phyloP scores from a whole-genome alignment of 2,888 invertebrate species.

The Brachyopa scutellaris region DNA sequence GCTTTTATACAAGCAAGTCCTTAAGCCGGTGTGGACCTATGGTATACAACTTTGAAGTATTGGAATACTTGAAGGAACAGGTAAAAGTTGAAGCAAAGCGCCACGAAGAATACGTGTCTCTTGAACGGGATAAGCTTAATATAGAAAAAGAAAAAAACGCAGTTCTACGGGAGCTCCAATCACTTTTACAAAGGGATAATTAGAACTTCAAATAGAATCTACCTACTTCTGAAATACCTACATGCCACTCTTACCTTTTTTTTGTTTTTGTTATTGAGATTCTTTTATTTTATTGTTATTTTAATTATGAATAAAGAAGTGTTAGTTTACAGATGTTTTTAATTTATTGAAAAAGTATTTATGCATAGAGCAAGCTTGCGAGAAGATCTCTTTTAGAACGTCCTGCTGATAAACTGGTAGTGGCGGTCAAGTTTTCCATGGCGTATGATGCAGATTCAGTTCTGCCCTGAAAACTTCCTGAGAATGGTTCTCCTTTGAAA shows the following conservation, averaged over 20 bases:
- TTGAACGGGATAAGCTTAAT: slow-evolving; percentile 1
- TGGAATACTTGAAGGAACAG: slow-evolving; percentile 11
- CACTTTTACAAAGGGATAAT: not conserved
- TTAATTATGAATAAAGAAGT: too few relatives aligned
- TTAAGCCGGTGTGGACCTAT: too few relatives aligned
- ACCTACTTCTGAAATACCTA: too few relatives aligned
- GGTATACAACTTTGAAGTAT: too few relatives aligned
- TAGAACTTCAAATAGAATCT: too few relatives aligned
- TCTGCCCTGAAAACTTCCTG: not conserved
- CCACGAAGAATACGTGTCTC: slow-evolving; percentile 6
- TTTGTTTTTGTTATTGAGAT: too few relatives aligned
- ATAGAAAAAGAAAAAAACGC: not conserved
- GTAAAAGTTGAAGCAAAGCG: slow-evolving; percentile 6
- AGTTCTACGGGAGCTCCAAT: not conserved
- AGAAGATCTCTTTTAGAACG: slow-evolving; percentile 2
- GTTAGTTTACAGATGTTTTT: too few relatives aligned
- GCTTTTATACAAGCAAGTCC: too few relatives aligned
- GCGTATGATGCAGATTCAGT: not conserved
- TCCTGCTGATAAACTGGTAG: not conserved
- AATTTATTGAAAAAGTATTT: not conserved
- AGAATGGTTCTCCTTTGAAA: not conserved
- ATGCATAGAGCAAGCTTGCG: not conserved
- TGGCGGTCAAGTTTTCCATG: not conserved
- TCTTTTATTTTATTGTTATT: too few relatives aligned
- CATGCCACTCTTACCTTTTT: too few relatives aligned